Conservation (phyloP, 2,113 vertebrate species). For the Pongo abelii region DNA sequence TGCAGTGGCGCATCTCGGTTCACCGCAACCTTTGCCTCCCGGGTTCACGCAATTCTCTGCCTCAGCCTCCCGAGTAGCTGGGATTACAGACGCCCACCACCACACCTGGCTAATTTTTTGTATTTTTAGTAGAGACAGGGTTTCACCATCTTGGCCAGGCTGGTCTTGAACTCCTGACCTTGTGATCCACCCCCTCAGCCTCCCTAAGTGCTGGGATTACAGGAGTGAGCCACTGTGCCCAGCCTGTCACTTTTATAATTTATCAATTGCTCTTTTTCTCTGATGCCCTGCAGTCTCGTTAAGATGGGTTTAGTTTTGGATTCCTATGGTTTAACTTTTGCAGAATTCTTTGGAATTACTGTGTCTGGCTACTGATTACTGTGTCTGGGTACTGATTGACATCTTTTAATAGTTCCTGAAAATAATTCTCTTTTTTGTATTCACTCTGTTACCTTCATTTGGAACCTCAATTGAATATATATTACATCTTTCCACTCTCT, state of each 20-base stretch:
- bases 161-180: too few species aligned
- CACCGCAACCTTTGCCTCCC: too few species aligned
- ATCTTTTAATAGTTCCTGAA: neutral
- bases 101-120: too few species aligned
- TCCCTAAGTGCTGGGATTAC: too few species aligned
- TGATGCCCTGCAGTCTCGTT: neutral
- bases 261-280: neutral
- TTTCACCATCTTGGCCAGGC: too few species aligned
- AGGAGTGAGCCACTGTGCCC: rapidly evolving
- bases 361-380: neutral
- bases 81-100: too few species aligned
- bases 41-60: too few species aligned
- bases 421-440: neutral
- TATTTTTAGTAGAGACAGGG: too few species aligned
- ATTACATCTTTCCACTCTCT: neutral
- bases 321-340: neutral
- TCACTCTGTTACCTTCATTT: neutral
- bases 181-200: too few species aligned
- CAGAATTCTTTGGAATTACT: neutral
- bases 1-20: too few species aligned
- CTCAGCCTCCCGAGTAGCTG: too few species aligned
- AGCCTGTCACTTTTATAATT: neutral
- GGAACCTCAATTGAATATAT: neutral
- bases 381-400: neutral
- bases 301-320: neutral